Evolutionary conservation across 2,888 invertebrate species (phyloP).

Genomic region (Panorpa germanica): DNA sequence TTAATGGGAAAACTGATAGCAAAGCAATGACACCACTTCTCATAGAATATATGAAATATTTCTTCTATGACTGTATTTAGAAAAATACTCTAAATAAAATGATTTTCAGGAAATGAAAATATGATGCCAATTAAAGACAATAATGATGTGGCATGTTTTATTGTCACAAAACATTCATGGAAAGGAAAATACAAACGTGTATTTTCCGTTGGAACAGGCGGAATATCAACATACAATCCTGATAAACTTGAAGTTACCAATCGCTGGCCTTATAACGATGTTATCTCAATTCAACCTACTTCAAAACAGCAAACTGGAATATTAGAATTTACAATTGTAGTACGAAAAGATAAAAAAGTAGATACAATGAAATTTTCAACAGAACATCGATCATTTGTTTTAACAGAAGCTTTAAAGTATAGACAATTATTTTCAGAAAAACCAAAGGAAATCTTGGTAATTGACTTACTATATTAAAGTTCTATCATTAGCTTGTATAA

Average conservation of each 20-base stretch:
- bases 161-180: conserved; percentile 97
- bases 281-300: conserved; percentile 26
- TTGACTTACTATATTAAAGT: conserved; percentile 16
- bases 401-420: conserved; percentile 78
- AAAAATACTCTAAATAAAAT: too few relatives aligned
- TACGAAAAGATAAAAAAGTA: conserved; percentile 77
- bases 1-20: too few relatives aligned
- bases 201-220: conserved; percentile 87
- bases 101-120: conserved; percentile 33
- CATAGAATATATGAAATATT: too few relatives aligned
- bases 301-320: conserved; percentile 20
- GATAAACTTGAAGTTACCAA: conserved; percentile 78
- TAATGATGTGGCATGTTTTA: conserved; percentile 89
- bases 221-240: conserved; percentile 97
- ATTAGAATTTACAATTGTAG: conserved; percentile 60
- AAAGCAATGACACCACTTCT: too few relatives aligned
- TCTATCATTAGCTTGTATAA: neutral
- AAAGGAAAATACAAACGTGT: conserved; percentile 98
- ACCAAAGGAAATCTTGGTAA: conserved; percentile 57
- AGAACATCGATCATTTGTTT: conserved; percentile 79
- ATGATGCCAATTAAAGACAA: conserved; percentile 80
- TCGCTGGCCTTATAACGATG: conserved; percentile 73
- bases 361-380: conserved; percentile 95
- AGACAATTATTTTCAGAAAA: conserved; percentile 64
- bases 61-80: too few relatives aligned